Evolutionary conservation across 2,888 invertebrate genomes (phyloP).

Genomic region (Nephrocerus scutellatus): DNA sequence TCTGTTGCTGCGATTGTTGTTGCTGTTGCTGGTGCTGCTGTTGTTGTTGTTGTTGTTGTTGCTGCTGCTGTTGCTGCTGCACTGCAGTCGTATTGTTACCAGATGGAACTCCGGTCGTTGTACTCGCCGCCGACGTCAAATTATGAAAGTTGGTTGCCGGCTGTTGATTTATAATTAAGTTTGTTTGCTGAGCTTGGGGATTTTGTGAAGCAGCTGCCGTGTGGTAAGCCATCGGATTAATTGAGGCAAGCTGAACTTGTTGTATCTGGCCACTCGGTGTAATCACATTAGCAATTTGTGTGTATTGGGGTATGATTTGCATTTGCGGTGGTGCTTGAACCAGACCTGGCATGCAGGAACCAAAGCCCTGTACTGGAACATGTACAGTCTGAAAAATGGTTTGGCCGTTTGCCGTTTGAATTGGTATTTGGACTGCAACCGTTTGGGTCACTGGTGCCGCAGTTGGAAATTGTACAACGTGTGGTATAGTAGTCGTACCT

Average conservation of each 20-base stretch:
- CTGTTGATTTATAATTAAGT: constrained; percentile 25
- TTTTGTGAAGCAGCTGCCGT: constrained; percentile 40
- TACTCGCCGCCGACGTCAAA: not conserved
- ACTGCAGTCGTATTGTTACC: constrained; percentile 9
- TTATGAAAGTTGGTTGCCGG: constrained; percentile 22
- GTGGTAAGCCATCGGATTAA: constrained; percentile 47
- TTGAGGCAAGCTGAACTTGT: constrained; percentile 75
- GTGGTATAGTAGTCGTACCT: constrained; percentile 33
- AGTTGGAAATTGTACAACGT: constrained; percentile 46
- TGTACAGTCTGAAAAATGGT: constrained; percentile 94
- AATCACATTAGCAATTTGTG: constrained; percentile 76
- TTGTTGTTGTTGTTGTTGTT: constrained; percentile 23
- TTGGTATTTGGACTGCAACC: constrained; percentile 73
- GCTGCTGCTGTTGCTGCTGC: constrained; percentile 19
- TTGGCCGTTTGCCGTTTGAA: constrained; percentile 64
- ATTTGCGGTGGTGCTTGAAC: constrained; percentile 47
- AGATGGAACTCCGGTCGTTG: constrained; percentile 28
- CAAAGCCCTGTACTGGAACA: constrained; percentile 70
- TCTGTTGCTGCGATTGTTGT: constrained; percentile 30
- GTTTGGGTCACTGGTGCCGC: constrained; percentile 51
- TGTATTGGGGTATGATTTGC: constrained; percentile 76
- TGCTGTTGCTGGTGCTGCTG: constrained; percentile 21
- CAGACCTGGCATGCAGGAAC: constrained; percentile 46
- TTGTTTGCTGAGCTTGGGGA: constrained; percentile 25
- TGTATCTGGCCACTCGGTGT: constrained; percentile 85